Base-by-base conservation (phyloP, 2,113 vertebrate species). In the Pachypanchax playfairii region DNA sequence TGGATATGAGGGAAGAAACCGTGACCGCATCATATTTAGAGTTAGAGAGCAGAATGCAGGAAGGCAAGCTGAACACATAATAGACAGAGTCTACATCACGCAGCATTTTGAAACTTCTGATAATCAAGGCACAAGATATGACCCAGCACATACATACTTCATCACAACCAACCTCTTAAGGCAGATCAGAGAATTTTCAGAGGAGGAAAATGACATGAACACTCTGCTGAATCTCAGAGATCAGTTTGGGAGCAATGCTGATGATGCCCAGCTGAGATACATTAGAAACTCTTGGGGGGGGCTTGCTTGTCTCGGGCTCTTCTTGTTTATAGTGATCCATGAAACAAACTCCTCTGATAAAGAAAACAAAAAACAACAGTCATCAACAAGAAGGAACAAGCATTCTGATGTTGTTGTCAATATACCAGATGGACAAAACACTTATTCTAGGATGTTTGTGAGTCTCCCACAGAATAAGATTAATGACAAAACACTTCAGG, bases 11-110 rank as follows among this genome's bases (percentile, higher is more conserved):
- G 80, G 67, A 22, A 18, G 42, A 44, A 88, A 90, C 78, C 38
- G 48, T 4, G 86, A 82, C 60, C 71, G 86, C 17, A 86, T 90
- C 29, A 65, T 90, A 59, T 47, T 90, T 3, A 77, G 82, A 43
- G 65, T 77, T 39, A 51, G 25, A 12, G 44, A 49, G 10, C 46
- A 59, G 6, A 71, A 65, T 43, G 15, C 9, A n/a, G 12, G 31
- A 36, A 0, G 1, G 14, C 39, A 21, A 57, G 7, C 0, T n/a
- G 1, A 4, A 2, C 42, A 47, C 21, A 54, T n/a, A 2, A 65
- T 85, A 4, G 80, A 86, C 6, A 41, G 43, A 24, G 82, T 86
- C 9, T 87, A 79, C 24, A 77, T 88, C 43, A 90, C 88, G 7
- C 88, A 90, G 54, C 88, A 90, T 67, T 75, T 73, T 21, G 51